phyloP scores from a whole-genome alignment of 2,113 vertebrate genomes.

The Typhlomys cinereus region DNA sequence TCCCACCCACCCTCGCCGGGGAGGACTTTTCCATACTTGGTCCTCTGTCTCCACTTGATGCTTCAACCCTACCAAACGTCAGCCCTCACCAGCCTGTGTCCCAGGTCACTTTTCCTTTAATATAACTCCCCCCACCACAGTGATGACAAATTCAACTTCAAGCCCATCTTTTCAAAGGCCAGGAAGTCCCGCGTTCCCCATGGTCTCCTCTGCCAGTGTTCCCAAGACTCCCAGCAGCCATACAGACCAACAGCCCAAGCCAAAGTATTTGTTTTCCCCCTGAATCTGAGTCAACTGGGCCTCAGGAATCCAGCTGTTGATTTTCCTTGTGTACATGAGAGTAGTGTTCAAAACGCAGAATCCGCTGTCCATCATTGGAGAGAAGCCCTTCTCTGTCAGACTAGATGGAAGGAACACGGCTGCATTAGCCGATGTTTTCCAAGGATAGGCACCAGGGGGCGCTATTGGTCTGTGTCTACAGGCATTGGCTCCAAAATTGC shows the following conservation, averaged over 20 bases:
- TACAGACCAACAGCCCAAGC: neutral
- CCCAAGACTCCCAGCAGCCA: neutral
- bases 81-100: neutral
- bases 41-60: neutral
- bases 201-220: neutral
- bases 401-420: rapidly evolving
- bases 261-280: neutral
- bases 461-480: neutral
- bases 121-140: too few relatives aligned
- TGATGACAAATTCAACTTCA: neutral
- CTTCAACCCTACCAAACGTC: neutral
- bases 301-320: neutral
- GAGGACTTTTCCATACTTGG: neutral
- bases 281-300: neutral
- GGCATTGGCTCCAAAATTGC: rapidly evolving
- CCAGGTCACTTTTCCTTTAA: neutral
- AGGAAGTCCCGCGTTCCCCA: neutral
- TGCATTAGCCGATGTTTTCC: neutral
- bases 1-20: neutral
- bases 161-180: neutral
- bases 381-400: neutral
- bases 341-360: neutral
- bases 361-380: neutral
- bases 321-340: neutral
- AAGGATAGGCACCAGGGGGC: slow-evolving; percentile 24